Evolutionary conservation across 2,888 invertebrate species (phyloP).

Genomic region (Holacanthella duospinosa): DNA sequence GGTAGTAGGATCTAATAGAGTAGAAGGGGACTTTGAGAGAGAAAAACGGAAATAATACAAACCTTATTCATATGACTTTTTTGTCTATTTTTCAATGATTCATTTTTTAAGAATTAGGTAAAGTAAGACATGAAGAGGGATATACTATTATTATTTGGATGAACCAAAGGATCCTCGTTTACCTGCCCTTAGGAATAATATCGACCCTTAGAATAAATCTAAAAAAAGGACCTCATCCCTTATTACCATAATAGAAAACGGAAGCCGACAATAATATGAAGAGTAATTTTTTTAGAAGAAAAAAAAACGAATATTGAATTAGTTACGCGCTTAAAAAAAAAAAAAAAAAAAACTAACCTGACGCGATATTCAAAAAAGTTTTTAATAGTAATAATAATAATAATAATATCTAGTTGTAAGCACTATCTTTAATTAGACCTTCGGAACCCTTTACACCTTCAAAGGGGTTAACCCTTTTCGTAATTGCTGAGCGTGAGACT

Average conservation of each 20-base stretch:
- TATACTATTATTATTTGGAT: background rate
- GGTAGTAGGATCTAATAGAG: no score
- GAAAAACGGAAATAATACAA: background rate
- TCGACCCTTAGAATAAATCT: background rate
- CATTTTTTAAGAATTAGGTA: background rate
- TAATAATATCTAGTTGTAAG: no score
- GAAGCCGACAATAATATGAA: background rate
- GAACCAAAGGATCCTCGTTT: background rate
- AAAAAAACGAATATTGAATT: no score
- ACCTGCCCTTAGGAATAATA: background rate
- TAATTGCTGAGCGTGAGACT: no score
- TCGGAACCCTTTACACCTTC: no score
- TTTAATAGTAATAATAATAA: no score
- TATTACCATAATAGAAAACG: slow-evolving; percentile 2
- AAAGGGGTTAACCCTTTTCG: no score
- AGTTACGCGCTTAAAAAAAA: no score
- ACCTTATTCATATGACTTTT: background rate
- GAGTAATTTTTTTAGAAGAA: no score
- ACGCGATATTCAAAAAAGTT: no score
- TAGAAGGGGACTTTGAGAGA: background rate
- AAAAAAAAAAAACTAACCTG: no score
- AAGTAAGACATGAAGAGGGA: background rate
- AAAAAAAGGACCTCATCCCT: background rate
- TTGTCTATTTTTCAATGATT: background rate
- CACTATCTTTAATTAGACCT: no score